These are phyloP conservation scores for Eretmochelys imbricata DNA, from an alignment of 2,113 vertebrate genomes.

Conservation along the genomic window DNA sequence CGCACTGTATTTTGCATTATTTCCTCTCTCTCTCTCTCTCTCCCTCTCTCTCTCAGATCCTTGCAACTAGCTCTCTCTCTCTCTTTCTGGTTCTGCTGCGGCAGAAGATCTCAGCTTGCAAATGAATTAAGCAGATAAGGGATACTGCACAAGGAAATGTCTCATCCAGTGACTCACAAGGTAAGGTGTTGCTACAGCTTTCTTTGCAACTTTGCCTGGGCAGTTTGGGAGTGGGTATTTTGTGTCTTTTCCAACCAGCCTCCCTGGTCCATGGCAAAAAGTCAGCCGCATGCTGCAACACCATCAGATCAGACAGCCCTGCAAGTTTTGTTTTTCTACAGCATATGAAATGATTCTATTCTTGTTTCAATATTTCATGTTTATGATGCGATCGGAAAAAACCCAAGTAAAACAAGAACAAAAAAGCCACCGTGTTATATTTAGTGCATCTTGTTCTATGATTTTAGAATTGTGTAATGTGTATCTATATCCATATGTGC, in stretches of 20 bases:
- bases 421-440: background rate
- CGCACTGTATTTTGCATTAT: fast-evolving
- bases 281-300: background rate
- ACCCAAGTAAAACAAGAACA: background rate
- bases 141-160: conserved; percentile 61
- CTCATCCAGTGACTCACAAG: conserved; percentile 55
- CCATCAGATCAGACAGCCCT: fast-evolving
- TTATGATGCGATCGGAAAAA: background rate
- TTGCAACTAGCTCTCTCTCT: background rate
- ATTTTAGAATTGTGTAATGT: background rate
- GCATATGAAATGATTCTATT: fast-evolving
- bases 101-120: conserved; percentile 57
- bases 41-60: background rate
- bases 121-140: conserved; percentile 46
- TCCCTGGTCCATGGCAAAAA: background rate
- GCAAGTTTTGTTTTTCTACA: background rate
- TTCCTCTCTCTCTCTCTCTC: background rate
- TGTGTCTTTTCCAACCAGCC: background rate
- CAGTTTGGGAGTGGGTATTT: conserved; percentile 20
- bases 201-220: conserved; percentile 17
- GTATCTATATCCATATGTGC: fast-evolving
- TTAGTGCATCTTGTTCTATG: fast-evolving
- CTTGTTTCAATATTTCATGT: background rate
- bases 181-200: conserved; percentile 52
- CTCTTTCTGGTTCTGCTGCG: background rate